phyloP scores from a whole-genome alignment of 2,113 vertebrate genomes.

The Dasyornis broadbenti region DNA sequence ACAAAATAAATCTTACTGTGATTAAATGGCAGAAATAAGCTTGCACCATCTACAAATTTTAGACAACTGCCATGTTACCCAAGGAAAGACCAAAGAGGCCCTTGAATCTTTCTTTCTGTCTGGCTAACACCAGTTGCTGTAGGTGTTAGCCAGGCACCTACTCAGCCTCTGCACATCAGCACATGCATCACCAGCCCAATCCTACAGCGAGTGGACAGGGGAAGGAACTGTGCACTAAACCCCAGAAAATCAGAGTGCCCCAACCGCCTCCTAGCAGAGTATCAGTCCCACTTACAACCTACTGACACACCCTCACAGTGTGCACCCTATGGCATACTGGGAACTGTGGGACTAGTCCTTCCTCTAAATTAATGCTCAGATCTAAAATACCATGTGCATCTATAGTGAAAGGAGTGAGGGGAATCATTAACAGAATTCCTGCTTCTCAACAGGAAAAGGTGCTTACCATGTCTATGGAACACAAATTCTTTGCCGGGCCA shows the following conservation, averaged over 20 bases:
- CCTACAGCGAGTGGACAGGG: background rate
- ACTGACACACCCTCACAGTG: fast-evolving
- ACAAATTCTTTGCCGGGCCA: slow-evolving; percentile 36
- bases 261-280: background rate
- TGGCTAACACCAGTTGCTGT: background rate
- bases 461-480: slow-evolving; percentile 28
- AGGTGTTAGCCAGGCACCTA: background rate
- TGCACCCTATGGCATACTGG: too few species aligned
- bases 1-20: background rate
- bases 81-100: background rate
- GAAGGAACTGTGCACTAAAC: background rate
- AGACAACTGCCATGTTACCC: background rate
- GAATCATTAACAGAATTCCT: background rate
- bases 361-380: background rate
- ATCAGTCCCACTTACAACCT: background rate
- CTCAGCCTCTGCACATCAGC: background rate
- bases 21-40: background rate
- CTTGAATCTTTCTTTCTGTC: background rate
- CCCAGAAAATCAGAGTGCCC: background rate
- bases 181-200: background rate
- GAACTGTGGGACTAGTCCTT: background rate
- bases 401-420: background rate
- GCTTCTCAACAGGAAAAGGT: background rate
- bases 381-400: background rate
- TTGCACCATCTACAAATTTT: background rate